Evolutionary conservation across 2,797 vertebrate genomes (phyloP), one percentile per base, ranked within the genome.

Genomic region (Melanogrammus aeglefinus): DNA sequence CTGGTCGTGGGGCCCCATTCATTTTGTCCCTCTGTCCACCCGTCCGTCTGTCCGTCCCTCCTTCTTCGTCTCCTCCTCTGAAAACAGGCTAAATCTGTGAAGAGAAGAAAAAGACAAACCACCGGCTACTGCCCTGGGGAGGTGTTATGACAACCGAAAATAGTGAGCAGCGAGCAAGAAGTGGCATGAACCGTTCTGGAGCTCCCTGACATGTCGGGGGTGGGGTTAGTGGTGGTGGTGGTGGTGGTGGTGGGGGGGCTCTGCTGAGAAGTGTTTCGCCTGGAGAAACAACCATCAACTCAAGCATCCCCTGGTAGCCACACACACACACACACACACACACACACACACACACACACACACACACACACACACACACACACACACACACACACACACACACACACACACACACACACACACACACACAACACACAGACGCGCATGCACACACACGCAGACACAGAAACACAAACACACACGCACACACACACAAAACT

Each of bases 91-190:
- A 86, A 84, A 89, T 80, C 86, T 73, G 77, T 77, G 80, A 86
- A 6, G 57, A 63, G 57, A 24, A 24, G 21, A 9, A 24, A 24
- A 63, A 24, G 4, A 57, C 6, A 21, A 57, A 85, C 86, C 88
- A 91, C 88, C 84, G 86, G 79, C 74, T 77, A 14, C 39, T 91
- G 87, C 80, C 93, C 90, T 13, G 76, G 74, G 92, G 91, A 87
- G 79, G 86, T 94, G 89, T 95, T 94, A 92, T 95, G 93, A 94
- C 93, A 94, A 91, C 88, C 72, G 41, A 91, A 92, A 92, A 63
- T 63, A 24, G 57, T 72, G 86, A 86, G 89, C 82, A 86, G 90
- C 81, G 21, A 92, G 93, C 93, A 94, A 93, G 93, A 95, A 93
- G 91, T 91, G 89, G 93, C 93, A 93, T 92, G 94, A 95, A 93